Evolutionary conservation across 64 coral and sea anemone species (phyloP), one percentile per base, ranked within the genome.

Genomic region (Astreopora myriophthalma): DNA sequence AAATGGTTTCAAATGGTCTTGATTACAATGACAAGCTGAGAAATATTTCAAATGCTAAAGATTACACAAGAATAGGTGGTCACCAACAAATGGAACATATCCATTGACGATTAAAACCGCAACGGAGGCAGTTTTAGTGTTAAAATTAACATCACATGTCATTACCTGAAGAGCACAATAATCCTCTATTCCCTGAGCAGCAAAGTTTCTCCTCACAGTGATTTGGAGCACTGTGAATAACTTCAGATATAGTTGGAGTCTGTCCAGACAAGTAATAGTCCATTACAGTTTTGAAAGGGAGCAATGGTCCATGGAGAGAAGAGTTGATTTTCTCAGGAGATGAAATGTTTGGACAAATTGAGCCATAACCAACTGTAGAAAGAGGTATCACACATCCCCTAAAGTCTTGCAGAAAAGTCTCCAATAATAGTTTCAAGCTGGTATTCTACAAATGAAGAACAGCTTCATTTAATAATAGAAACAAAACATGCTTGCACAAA

Each of bases 81-180:
- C n/a, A n/a, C n/a, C n/a, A n/a, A n/a, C n/a, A n/a, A n/a, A n/a
- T n/a, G n/a, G n/a, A n/a, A n/a, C n/a, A n/a, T n/a, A n/a, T n/a
- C n/a, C n/a, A n/a, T n/a, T n/a, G n/a, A n/a, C n/a, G n/a, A n/a
- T n/a, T n/a, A n/a, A n/a, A n/a, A n/a, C n/a, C n/a, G n/a, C n/a
- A n/a, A n/a, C n/a, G n/a, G n/a, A n/a, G n/a, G n/a, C 22, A 65
- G 42, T 9, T 65, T 4, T 6, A 4, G 62, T n/a, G n/a, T n/a
- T n/a, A 25, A 65, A n/a, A 24, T 25, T 25, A 73, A 14, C 29
- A 6, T 38, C 4, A 1, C 30, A 19, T 12, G 30, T 29, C 17
- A 37, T 33, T 88, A 93, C 92, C 92, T 88, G 92, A 55, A 64
- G 92, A 88, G 34, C 92, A 93, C 14, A 93, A 33, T 12, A 93